These are phyloP conservation scores for Halcyon chelicuti DNA, from an alignment of 2,797 vertebrate species.

Conservation along the genomic window DNA sequence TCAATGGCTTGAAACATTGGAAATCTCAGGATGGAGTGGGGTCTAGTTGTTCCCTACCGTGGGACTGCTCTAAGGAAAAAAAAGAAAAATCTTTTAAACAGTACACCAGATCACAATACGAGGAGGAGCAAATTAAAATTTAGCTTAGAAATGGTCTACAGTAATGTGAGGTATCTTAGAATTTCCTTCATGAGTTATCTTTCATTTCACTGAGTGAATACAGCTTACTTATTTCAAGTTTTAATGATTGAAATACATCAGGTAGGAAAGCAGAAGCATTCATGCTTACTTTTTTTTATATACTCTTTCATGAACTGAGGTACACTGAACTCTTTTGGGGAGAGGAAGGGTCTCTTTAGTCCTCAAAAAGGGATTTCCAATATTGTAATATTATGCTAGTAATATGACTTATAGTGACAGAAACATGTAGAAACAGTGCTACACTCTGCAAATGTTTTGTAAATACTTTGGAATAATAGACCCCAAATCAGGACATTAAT, in stretches of 20 bases:
- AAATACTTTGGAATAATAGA: not conserved
- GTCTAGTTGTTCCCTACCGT: not conserved
- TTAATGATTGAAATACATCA: not conserved
- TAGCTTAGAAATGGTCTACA: not conserved
- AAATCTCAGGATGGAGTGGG: not conserved
- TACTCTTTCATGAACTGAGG: not conserved
- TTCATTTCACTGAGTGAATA: not conserved
- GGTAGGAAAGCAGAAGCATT: not conserved
- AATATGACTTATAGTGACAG: not conserved
- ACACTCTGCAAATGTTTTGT: not conserved
- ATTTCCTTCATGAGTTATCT: not conserved
- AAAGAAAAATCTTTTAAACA: not conserved
- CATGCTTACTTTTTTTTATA: not conserved
- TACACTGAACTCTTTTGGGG: not conserved
- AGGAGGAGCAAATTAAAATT: not conserved
- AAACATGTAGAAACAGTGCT: not conserved
- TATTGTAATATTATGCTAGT: not conserved
- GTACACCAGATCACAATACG: not conserved
- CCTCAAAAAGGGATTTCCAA: not conserved
- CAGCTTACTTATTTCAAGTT: not conserved
- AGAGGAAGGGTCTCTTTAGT: not conserved
- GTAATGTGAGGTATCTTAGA: not conserved
- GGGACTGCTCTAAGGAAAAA: not conserved
- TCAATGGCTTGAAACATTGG: not conserved
- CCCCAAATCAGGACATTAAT: not conserved